Evolutionary conservation across 2,888 invertebrate species (phyloP).

Genomic region (Lapara coniferarum): DNA sequence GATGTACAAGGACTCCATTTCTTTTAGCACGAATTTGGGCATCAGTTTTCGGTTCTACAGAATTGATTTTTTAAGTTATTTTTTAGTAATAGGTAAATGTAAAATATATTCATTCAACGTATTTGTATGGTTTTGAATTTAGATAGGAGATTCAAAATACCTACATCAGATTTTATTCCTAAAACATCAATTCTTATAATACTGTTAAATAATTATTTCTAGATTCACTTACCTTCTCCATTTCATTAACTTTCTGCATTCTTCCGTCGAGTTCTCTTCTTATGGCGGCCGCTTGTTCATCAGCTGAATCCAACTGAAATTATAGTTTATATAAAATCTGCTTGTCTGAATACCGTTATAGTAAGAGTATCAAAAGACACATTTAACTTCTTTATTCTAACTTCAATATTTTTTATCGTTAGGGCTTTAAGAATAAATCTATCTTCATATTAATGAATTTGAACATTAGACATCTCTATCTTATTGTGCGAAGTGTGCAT

Average conservation of each 20-base stretch:
- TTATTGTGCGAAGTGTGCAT: too few species aligned
- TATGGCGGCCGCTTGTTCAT: slow-evolving; percentile 99
- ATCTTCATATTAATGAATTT: too few species aligned
- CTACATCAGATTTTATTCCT: not conserved
- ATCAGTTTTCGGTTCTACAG: slow-evolving; percentile 95
- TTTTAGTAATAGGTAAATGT: not conserved
- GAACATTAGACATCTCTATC: too few species aligned
- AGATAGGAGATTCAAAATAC: not conserved
- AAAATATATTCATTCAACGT: not conserved
- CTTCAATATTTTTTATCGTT: too few species aligned
- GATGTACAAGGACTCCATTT: slow-evolving; percentile 99
- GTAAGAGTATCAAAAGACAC: not conserved
- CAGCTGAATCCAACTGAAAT: slow-evolving; percentile 96
- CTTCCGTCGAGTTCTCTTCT: slow-evolving; percentile 98
- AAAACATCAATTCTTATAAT: not conserved
- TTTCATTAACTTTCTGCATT: slow-evolving; percentile 97
- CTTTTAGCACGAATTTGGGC: slow-evolving; percentile 99
- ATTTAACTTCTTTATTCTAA: too few species aligned
- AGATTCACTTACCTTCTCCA: slow-evolving; percentile 92
- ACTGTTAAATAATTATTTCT: not conserved
- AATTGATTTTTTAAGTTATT: not conserved
- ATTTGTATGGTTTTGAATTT: too few species aligned
- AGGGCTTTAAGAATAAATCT: too few species aligned
- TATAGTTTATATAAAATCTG: not conserved
- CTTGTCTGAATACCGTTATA: not conserved